Conservation (phyloP, 2,797 vertebrate species). For the Bradypodion pumilum region DNA sequence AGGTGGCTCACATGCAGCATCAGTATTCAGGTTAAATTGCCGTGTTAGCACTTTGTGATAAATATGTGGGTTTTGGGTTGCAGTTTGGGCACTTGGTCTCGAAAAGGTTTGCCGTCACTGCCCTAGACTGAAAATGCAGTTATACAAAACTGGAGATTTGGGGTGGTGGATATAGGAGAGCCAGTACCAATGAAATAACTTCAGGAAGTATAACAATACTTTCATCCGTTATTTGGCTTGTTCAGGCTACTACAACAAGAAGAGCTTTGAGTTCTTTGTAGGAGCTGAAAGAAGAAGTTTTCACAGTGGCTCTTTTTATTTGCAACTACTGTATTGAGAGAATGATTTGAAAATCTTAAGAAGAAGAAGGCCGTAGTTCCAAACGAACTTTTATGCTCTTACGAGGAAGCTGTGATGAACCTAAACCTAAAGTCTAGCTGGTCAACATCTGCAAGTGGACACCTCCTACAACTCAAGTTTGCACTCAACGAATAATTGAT, state of each 20-base stretch:
- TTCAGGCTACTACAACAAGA: neutral
- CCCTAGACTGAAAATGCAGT: slow-evolving; percentile 6
- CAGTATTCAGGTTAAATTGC: too few species aligned
- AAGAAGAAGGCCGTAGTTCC: neutral
- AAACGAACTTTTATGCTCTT: neutral
- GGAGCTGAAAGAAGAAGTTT: neutral
- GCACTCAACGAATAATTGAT: neutral
- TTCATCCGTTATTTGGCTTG: neutral
- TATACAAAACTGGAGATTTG: neutral
- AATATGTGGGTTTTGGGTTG: too few species aligned
- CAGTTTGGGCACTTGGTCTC: too few species aligned
- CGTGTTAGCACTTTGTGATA: too few species aligned
- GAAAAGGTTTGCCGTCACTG: too few species aligned
- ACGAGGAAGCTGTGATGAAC: neutral
- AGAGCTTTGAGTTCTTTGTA: neutral
- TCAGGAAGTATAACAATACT: neutral
- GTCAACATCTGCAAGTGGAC: too few species aligned
- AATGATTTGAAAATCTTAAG: neutral
- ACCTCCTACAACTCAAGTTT: neutral
- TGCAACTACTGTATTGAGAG: neutral
- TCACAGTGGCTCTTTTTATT: neutral
- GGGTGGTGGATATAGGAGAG: neutral
- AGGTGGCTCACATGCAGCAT: too few species aligned
- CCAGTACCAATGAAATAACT: neutral
- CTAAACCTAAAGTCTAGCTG: neutral